Base-by-base conservation (phyloP, 2,113 vertebrate species). In the Zingel zingel region DNA sequence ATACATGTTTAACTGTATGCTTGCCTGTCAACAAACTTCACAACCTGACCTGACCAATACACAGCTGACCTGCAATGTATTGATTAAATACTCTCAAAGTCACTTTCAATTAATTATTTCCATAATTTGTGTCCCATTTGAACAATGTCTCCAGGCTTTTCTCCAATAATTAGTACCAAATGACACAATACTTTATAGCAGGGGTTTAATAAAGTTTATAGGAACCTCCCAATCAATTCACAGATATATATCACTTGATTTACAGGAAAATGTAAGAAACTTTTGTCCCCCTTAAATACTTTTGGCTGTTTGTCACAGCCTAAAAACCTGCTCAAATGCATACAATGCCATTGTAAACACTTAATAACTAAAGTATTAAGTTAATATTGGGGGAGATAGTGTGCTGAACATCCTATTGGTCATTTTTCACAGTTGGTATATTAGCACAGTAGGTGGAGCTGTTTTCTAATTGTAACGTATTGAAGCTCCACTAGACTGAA, bases 401-500 rank as follows among this genome's bases (percentile, higher is more conserved):
- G 39, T 33, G 36, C 23, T 21, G 14, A 47, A 48, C 13, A 27
- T 65, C 19, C 23, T 19, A 18, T 54, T 33, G 23, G 27, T 51
- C 33, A 45, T 43, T 45, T 39, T 61, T 19, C 59, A 65, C 66
- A 51, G 15, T 57, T 13, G 19, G n/a, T 30, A 3, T 56, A 3
- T 56, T 11, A 63, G 48, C 16, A 56, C 77, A 79, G 57, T 64
- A 80, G 77, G 13, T 70, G 58, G 83, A 65, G 83, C 71, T 80
- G 64, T 85, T 80, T 75, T 70, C 39, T 53, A 48, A 62, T 63
- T 1, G 27, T 1, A 51, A 50, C 30, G 39, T 48, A 50, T 16
- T 47, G 14, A n/a, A 30, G 47, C 63, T 25, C 11, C 13, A 30
- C n/a, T 10, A 51, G 25, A 63, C 1, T 54, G 56, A 56, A 4